A percentile compares a stretch with the other conserved stretches of the same genome.
These are phyloP conservation scores for Steinernema feltiae DNA, from an alignment of 1,140 invertebrate genomes.

Conservation along the genomic window DNA sequence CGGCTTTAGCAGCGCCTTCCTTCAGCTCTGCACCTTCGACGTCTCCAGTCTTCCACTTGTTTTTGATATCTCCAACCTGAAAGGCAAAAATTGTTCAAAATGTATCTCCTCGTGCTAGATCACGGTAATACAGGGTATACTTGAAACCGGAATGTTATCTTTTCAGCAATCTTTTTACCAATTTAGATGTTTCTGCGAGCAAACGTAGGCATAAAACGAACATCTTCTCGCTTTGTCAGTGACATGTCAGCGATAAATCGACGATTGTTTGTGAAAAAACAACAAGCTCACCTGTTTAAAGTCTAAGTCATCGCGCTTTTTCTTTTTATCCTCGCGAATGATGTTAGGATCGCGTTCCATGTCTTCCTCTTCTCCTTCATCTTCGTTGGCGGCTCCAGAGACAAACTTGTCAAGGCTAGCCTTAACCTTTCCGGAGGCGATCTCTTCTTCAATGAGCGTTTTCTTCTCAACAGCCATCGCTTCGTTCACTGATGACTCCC, in stretches of 20 bases:
- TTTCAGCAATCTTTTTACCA: too few relatives aligned
- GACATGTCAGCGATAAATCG: too few relatives aligned
- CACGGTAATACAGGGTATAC: too few relatives aligned
- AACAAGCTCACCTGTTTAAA: slow-evolving; percentile 25
- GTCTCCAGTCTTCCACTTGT: slow-evolving; percentile 57
- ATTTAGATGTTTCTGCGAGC: too few relatives aligned
- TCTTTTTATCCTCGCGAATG: slow-evolving; percentile 31
- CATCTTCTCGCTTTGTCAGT: too few relatives aligned
- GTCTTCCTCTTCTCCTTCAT: slow-evolving; percentile 43
- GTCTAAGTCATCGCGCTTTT: slow-evolving; percentile 31
- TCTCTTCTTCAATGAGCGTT: slow-evolving; percentile 30
- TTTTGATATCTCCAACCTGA: slow-evolving; percentile 53
- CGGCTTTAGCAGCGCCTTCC: slow-evolving; percentile 44
- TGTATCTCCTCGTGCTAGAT: too few relatives aligned
- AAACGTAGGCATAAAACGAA: too few relatives aligned
- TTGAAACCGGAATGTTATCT: too few relatives aligned
- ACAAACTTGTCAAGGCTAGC: slow-evolving; percentile 42
- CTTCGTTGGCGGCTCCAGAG: slow-evolving; percentile 33
- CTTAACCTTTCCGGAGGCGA: slow-evolving; percentile 41
- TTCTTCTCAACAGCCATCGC: slow-evolving; percentile 37
- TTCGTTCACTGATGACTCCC: slow-evolving; percentile 50
- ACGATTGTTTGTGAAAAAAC: too few relatives aligned
- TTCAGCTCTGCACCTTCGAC: slow-evolving; percentile 50
- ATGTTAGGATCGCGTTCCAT: slow-evolving; percentile 46
- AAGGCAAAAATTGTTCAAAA: neutral